Percentiles rank a stretch among this genome's conserved stretches.
Conservation (phyloP, 2,888 invertebrate species). For the Diadegma fenestrale region DNA sequence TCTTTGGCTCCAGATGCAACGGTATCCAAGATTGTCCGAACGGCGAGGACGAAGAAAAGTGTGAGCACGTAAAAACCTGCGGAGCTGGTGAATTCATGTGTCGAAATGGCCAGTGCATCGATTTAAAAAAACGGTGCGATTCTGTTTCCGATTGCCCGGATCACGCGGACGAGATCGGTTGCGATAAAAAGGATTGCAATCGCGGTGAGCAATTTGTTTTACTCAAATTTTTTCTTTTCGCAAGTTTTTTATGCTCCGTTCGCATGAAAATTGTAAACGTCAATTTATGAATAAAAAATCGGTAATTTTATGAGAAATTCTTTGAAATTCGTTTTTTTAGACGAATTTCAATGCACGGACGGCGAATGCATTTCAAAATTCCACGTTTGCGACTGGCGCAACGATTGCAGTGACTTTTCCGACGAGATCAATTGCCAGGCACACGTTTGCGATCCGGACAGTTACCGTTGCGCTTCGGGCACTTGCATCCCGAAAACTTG, state of each 20-base stretch:
- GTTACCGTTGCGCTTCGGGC: conserved; percentile 81
- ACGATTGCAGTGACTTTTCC: conserved; percentile 91
- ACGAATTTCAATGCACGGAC: conserved; percentile 88
- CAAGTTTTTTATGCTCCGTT: too few species aligned
- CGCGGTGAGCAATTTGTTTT: conserved; percentile 60
- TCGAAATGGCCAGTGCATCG: conserved; percentile 86
- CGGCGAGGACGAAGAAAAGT: conserved; percentile 87
- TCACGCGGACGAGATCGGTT: conserved; percentile 87
- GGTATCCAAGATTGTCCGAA: conserved; percentile 86
- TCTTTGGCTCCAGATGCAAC: conserved; percentile 84
- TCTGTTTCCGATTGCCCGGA: conserved; percentile 86
- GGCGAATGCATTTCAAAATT: conserved; percentile 89
- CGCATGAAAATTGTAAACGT: too few species aligned
- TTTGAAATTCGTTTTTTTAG: conserved; percentile 70
- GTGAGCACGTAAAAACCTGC: conserved; percentile 83
- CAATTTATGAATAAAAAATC: not conserved
- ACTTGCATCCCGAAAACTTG: conserved; percentile 83
- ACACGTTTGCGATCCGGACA: conserved; percentile 73
- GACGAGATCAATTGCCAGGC: conserved; percentile 88
- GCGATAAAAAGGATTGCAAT: conserved; percentile 78
- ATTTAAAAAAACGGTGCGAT: conserved; percentile 85
- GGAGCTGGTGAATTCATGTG: conserved; percentile 86
- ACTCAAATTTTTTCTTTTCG: not conserved
- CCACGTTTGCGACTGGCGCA: conserved; percentile 90
- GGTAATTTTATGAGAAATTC: not conserved